Conservation (phyloP, 2,888 invertebrate genomes). For the Eudasyphora cyanicolor region DNA sequence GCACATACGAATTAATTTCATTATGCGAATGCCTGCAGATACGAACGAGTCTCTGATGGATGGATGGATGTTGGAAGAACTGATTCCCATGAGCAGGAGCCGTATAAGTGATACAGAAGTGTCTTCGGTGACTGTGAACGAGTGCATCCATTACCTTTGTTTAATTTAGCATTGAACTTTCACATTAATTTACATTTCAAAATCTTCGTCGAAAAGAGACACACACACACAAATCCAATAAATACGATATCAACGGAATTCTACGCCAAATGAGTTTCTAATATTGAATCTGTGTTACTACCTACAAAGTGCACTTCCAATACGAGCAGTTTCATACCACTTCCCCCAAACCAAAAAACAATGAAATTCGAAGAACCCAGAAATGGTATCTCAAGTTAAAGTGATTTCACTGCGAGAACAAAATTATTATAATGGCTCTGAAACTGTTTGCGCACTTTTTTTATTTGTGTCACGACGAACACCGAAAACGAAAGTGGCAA, state of each 20-base stretch:
- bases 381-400: constrained; percentile 11
- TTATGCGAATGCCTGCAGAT: not conserved
- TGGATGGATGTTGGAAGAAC: not conserved
- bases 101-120: constrained; percentile 2
- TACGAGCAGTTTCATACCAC: no score
- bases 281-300: constrained; percentile 3
- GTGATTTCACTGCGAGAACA: not conserved
- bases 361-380: not conserved
- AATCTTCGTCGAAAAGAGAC: not conserved
- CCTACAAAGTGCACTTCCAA: no score
- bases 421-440: constrained; percentile 14
- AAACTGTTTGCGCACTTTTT: constrained; percentile 2
- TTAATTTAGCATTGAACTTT: not conserved
- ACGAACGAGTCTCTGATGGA: not conserved
- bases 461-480: not conserved
- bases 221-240: not conserved
- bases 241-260: not conserved
- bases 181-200: constrained; percentile 19
- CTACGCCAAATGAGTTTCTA: not conserved
- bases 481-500: constrained; percentile 1
- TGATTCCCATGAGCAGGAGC: not conserved
- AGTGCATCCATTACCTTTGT: constrained; percentile 1
- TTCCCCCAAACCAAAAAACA: not conserved
- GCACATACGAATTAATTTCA: constrained; percentile 1
- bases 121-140: not conserved